Evolutionary conservation across 2,888 invertebrate genomes (phyloP), one percentile per base, ranked within the genome.

Genomic region (Noctua comes): DNA sequence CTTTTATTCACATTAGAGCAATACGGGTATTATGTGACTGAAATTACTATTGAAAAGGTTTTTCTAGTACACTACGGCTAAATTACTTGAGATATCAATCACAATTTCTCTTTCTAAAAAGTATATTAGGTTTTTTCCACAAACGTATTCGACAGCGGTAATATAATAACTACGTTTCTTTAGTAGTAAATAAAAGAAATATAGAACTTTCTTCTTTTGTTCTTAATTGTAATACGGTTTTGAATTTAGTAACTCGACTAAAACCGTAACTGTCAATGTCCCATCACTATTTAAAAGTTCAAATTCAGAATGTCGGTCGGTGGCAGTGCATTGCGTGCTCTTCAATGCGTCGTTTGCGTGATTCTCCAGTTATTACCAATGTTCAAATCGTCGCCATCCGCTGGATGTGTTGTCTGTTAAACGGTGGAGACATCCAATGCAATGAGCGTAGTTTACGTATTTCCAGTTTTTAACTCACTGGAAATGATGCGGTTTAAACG

Each of bases 321-420:
- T 69, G 59, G 66, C 68, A 72, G 48, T 77, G 57, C 75, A 82
- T 80, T 77, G 91, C 91, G 90, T 91, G 90, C 75, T 78, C 77
- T 79, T 73, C 84, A 86, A 86, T 88, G 89, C 88, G 80, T 89
- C 88, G 88, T 90, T 90, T 91, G 91, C 93, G 92, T 92, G 92
- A 85, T 86, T 85, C 86, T 88, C 85, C 73, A 87, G 89, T 90
- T 91, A 91, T 91, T 91, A 88, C 87, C 89, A 90, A 89, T 91
- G 90, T 82, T 90, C 91, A 92, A 93, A 93, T 93, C 88, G 91
- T 90, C 89, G 86, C 83, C 91, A 92, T 93, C 93, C 92, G 91
- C 84, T 89, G 77, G 84, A 86, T 80, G 80, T 77, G 73, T 80
- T 80, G 85, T 78, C 80, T 76, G 72, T 73, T 81, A 87, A 88